Conservation (phyloP, 2,113 vertebrate species). For the Sinosuthora webbiana region DNA sequence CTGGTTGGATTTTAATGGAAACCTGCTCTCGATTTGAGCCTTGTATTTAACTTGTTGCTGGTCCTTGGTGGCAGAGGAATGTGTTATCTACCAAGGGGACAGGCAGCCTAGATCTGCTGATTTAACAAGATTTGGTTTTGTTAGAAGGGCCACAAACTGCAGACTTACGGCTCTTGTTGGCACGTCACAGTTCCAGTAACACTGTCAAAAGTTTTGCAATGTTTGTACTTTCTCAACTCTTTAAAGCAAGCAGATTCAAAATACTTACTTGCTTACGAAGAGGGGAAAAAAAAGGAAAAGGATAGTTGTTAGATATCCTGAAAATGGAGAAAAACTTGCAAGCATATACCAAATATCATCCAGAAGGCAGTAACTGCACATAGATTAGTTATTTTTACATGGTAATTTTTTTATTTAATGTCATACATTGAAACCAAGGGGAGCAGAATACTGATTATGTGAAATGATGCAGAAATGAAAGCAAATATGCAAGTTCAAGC, state of each 20-base stretch:
- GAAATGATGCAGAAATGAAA: background rate
- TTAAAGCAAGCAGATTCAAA: background rate
- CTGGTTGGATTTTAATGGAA: background rate
- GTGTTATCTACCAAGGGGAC: background rate
- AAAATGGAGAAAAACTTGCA: background rate
- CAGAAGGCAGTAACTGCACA: background rate
- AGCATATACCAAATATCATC: background rate
- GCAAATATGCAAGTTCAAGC: background rate
- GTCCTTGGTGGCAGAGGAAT: background rate
- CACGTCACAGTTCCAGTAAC: background rate
- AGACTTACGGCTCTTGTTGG: background rate
- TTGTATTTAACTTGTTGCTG: background rate
- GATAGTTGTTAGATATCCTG: background rate
- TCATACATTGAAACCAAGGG: background rate
- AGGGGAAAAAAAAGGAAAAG: background rate
- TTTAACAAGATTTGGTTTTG: background rate
- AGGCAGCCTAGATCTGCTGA: background rate
- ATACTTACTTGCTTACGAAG: background rate
- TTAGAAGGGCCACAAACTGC: background rate
- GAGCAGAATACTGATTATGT: background rate
- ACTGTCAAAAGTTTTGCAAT: slow-evolving; percentile 19
- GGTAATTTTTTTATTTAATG: background rate
- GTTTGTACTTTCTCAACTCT: slow-evolving; percentile 20
- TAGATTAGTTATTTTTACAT: background rate
- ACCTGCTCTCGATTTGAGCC: background rate